Percentiles rank a stretch among this genome's conserved stretches.
phyloP scores from a whole-genome alignment of 2,888 invertebrate genomes.

The Lasiommata megera region DNA sequence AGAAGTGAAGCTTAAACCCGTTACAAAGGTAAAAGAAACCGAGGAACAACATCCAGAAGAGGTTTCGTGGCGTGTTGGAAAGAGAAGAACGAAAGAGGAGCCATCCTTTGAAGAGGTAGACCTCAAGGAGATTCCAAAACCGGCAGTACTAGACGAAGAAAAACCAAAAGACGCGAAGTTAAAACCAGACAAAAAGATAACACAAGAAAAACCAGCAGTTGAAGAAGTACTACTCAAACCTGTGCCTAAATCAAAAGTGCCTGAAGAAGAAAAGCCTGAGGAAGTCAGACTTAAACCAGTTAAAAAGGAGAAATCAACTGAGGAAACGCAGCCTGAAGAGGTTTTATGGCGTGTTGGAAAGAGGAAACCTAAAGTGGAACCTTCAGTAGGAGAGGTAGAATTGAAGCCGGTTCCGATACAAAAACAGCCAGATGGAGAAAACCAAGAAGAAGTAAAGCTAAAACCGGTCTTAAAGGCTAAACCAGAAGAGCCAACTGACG shows the following conservation, averaged over 20 bases:
- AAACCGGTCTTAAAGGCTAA: constrained; percentile 35
- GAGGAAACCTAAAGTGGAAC: constrained; percentile 41
- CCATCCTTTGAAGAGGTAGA: constrained; percentile 35
- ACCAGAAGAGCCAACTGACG: constrained; percentile 34
- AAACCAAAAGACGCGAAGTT: constrained; percentile 54
- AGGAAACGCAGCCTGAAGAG: constrained; percentile 56
- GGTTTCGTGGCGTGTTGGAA: constrained; percentile 40
- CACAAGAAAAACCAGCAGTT: constrained; percentile 36
- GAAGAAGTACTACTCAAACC: constrained; percentile 60
- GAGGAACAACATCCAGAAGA: background rate
- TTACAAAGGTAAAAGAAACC: background rate
- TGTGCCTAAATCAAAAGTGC: constrained; percentile 32
- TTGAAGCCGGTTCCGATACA: constrained; percentile 63
- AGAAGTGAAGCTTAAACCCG: constrained; percentile 31
- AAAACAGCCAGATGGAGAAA: constrained; percentile 45
- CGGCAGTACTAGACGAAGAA: constrained; percentile 46
- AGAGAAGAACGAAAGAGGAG: constrained; percentile 37
- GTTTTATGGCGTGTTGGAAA: constrained; percentile 42
- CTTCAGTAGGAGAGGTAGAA: constrained; percentile 63
- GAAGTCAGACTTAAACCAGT: constrained; percentile 51
- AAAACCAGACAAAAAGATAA: background rate
- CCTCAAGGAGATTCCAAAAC: constrained; percentile 63
- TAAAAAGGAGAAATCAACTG: constrained; percentile 40
- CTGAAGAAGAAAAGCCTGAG: constrained; percentile 46
- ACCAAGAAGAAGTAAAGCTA: constrained; percentile 53